A percentile compares a stretch with the other conserved stretches of the same genome.
These are phyloP conservation scores for Synergus laeviventris DNA, from an alignment of 2,888 invertebrate genomes.

Conservation along the genomic window DNA sequence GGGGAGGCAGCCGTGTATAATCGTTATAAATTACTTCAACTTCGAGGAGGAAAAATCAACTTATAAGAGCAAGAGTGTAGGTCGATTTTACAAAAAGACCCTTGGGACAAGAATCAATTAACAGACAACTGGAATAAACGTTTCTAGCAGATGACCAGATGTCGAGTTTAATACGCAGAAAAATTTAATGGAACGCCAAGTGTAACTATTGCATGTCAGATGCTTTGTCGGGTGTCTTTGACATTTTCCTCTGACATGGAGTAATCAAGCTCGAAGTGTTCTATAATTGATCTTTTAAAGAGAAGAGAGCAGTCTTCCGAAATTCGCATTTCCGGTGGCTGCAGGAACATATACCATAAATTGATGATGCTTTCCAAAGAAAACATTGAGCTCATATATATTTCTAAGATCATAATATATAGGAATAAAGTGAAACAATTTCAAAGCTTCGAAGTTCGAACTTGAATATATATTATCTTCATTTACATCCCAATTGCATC, in stretches of 20 bases:
- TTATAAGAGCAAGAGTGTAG: conserved; percentile 35
- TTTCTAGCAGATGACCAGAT: conserved; percentile 37
- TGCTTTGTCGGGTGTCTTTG: conserved; percentile 23
- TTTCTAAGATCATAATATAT: too few relatives aligned
- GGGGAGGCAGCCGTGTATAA: conserved; percentile 67
- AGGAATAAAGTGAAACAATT: too few relatives aligned
- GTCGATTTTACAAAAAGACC: conserved; percentile 40
- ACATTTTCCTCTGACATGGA: not conserved
- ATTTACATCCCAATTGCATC: too few relatives aligned
- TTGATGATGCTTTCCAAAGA: not conserved
- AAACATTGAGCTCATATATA: too few relatives aligned
- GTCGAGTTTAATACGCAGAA: conserved; percentile 20
- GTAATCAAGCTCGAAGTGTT: not conserved
- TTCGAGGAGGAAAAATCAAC: conserved; percentile 45
- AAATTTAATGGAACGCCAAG: conserved; percentile 36
- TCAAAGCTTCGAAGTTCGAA: too few relatives aligned
- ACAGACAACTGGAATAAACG: conserved; percentile 28
- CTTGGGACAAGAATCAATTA: conserved; percentile 34
- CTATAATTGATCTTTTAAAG: not conserved
- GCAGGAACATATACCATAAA: not conserved
- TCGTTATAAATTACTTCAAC: conserved; percentile 63
- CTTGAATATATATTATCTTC: too few relatives aligned
- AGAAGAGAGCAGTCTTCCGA: not conserved
- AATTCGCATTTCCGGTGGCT: not conserved
- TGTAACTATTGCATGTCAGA: not conserved